Conservation (phyloP, 2,113 vertebrate genomes). For the Thymallus thymallus region DNA sequence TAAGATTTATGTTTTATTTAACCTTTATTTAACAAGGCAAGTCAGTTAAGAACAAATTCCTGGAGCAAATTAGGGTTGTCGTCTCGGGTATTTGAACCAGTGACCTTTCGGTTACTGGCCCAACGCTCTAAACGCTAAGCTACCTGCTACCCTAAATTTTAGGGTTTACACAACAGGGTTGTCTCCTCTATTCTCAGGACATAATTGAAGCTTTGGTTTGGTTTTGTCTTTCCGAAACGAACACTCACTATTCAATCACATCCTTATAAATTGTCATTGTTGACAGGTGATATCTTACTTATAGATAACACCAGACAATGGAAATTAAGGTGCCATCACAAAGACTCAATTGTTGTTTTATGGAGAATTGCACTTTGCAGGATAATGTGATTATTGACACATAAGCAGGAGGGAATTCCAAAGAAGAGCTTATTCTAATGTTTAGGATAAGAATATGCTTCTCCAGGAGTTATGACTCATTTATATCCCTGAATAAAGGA, state of each 20-base stretch:
- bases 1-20: no score
- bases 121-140: no score
- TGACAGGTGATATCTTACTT: conserved; percentile 33
- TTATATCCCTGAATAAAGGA: conserved; percentile 17
- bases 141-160: no score
- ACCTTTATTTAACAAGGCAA: no score
- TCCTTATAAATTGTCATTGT: conserved; percentile 31
- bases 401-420: conserved; percentile 34
- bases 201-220: conserved; percentile 26
- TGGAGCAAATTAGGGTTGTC: no score
- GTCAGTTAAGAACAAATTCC: no score
- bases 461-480: conserved; percentile 19
- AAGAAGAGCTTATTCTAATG: conserved; percentile 26
- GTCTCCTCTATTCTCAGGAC: neutral
- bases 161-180: neutral
- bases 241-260: neutral
- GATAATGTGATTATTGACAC: conserved; percentile 41
- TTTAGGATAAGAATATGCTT: conserved; percentile 3
- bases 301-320: conserved; percentile 31
- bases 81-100: no score
- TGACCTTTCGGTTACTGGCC: no score
- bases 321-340: conserved; percentile 1
- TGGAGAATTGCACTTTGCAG: neutral
- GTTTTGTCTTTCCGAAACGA: neutral
- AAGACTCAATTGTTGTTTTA: conserved; percentile 1